phyloP scores from a whole-genome alignment of 1,140 invertebrate species.

The Drosophila parvula region DNA sequence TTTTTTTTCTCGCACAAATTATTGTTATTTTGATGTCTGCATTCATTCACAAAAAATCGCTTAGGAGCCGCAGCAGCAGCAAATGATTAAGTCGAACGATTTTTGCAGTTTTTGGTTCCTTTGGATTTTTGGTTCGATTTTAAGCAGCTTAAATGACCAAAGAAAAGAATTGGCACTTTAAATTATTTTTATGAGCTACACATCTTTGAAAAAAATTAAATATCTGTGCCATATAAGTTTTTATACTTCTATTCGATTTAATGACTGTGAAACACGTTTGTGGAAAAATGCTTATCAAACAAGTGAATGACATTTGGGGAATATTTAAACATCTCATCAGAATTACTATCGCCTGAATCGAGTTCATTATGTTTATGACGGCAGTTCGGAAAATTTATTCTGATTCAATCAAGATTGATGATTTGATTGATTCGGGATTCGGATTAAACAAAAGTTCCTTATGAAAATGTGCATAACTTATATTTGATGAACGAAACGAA shows the following conservation, averaged over 20 bases:
- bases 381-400: slow-evolving; percentile 23
- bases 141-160: slow-evolving; percentile 36
- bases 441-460: slow-evolving; percentile 3
- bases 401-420: slow-evolving; percentile 5
- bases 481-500: background rate
- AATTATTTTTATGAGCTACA: slow-evolving; percentile 46
- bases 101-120: slow-evolving; percentile 11
- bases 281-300: slow-evolving; percentile 16
- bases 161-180: slow-evolving; percentile 11
- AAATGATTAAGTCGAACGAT: slow-evolving; percentile 31
- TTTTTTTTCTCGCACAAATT: slow-evolving; percentile 63
- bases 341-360: slow-evolving; percentile 7
- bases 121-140: slow-evolving; percentile 28
- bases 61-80: slow-evolving; percentile 30
- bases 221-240: slow-evolving; percentile 2
- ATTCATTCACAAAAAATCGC: slow-evolving; percentile 74
- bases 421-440: slow-evolving; percentile 10
- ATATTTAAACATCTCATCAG: slow-evolving; percentile 19
- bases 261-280: slow-evolving; percentile 27
- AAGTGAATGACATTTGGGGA: slow-evolving; percentile 18
- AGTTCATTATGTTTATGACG: slow-evolving; percentile 36
- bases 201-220: background rate
- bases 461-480: slow-evolving; percentile 1
- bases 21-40: slow-evolving; percentile 80
- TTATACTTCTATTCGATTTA: slow-evolving; percentile 2